Base-by-base conservation (phyloP, 2,797 vertebrate species). In the Pygocentrus nattereri region DNA sequence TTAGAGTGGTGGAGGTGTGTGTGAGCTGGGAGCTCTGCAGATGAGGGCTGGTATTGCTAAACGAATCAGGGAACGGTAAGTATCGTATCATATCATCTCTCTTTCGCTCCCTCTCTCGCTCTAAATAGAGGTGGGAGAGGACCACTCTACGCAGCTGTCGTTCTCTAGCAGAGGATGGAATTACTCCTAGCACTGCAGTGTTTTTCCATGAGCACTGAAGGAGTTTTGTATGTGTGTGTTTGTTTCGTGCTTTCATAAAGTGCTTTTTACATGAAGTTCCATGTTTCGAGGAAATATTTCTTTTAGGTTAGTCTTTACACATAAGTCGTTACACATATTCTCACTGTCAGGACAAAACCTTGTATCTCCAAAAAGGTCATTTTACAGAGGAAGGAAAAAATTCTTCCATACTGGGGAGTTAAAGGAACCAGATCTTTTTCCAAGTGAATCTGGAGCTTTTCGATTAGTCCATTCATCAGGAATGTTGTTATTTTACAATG, bases 1-100 rank as follows among this genome's bases (percentile, higher is more conserved):
- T 87, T 81, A 85, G 6, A 38, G 34, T 27, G 30, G 84, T 30
- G 75, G 58, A 80, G 74, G 67, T 62, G 76, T 54, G 76, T 54
- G 54, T 3, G 71, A 70, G 58, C 54, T 61, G 23, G 56, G 54
- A 41, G 23, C 30, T 70, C 75, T 23, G 74, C 8, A 44, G 44
- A 70, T 34, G 85, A 78, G 30, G 75, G 49, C 49, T 34, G 44
- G 69, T 72, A 71, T 59, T 50, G 23, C 74, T 77, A 78, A 80
- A 61, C 76, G 54, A 62, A 74, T 75, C 84, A 79, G 59, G 68
- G 52, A 61, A 64, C 61, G 52, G 72, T 62, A 59, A 70, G 54
- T 59, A 75, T 78, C 65, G 34, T 68, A 38, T 44, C 49, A 21
- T 38, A 73, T 74, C 64, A 47, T 59, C 34, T 85, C 72, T 73